Evolutionary conservation across 1,140 invertebrate genomes (phyloP).

Genomic region (Babylonia areolata): DNA sequence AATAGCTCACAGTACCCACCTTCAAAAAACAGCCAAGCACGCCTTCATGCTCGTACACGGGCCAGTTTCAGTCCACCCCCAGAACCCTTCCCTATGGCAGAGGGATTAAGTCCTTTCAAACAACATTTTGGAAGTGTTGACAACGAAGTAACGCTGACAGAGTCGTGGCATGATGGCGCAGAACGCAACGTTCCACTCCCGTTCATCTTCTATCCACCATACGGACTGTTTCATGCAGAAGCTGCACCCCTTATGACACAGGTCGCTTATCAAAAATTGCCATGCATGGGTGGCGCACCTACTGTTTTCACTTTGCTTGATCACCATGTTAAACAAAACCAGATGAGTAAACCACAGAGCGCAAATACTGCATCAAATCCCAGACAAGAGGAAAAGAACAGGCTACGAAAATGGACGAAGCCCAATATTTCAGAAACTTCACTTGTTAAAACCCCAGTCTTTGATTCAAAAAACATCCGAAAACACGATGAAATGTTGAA

Average conservation of each 20-base stretch:
- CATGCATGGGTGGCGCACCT: background rate
- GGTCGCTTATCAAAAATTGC: background rate
- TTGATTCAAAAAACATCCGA: background rate
- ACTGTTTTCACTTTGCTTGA: background rate
- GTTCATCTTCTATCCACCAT: background rate
- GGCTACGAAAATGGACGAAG: background rate
- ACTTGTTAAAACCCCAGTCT: background rate
- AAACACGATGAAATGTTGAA: background rate
- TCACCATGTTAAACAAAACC: background rate
- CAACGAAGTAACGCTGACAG: background rate
- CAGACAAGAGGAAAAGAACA: background rate
- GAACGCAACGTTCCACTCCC: background rate
- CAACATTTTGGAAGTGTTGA: background rate
- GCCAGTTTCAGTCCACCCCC: background rate
- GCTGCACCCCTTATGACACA: background rate
- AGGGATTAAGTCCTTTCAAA: background rate
- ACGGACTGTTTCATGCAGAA: background rate
- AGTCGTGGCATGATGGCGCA: background rate
- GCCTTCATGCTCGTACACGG: background rate
- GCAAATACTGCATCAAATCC: background rate
- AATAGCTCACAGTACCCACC: background rate
- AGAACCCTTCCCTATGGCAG: background rate
- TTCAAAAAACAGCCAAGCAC: background rate
- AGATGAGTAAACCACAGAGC: background rate
- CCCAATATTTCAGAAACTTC: background rate